These are phyloP conservation scores for Coregonus clupeaformis DNA, from an alignment of 2,113 vertebrate species.

Conservation along the genomic window DNA sequence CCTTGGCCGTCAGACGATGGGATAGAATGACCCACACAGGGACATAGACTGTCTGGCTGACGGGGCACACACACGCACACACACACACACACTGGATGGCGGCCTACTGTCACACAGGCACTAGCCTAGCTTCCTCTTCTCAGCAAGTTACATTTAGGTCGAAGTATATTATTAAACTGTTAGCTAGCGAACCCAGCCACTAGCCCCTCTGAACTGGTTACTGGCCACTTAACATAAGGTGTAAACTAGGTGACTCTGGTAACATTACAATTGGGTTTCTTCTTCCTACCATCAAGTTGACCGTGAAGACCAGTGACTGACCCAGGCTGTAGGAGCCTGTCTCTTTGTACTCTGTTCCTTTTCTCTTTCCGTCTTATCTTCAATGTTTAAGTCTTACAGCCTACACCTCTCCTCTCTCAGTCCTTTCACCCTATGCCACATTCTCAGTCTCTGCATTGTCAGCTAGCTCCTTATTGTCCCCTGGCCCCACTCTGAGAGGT, in stretches of 20 bases:
- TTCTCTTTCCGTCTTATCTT: neutral
- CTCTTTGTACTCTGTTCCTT: neutral
- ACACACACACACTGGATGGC: slow-evolving; percentile 70
- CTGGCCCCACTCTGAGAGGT: neutral
- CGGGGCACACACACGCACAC: slow-evolving; percentile 21
- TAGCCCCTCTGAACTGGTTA: neutral
- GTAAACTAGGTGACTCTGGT: neutral
- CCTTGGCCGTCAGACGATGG: slow-evolving; percentile 33
- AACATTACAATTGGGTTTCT: neutral
- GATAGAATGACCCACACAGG: slow-evolving; percentile 72
- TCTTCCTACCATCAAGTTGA: too few relatives aligned
- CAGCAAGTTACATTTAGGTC: slow-evolving; percentile 86
- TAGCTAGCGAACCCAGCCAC: slow-evolving; percentile 59
- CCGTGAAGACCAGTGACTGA: slow-evolving; percentile 64
- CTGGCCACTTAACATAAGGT: neutral
- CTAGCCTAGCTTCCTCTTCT: slow-evolving; percentile 77
- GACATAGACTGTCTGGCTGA: slow-evolving; percentile 25
- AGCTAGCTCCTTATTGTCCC: too few relatives aligned
- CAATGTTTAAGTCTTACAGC: too few relatives aligned
- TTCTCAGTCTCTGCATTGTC: too few relatives aligned
- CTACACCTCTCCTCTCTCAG: neutral
- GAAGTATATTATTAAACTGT: slow-evolving; percentile 84
- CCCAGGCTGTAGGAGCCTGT: slow-evolving; percentile 52
- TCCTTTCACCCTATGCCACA: neutral
- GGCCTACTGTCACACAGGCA: slow-evolving; percentile 91